Evolutionary conservation across 2,113 vertebrate genomes (phyloP).

Genomic region (Dromas ardeola): DNA sequence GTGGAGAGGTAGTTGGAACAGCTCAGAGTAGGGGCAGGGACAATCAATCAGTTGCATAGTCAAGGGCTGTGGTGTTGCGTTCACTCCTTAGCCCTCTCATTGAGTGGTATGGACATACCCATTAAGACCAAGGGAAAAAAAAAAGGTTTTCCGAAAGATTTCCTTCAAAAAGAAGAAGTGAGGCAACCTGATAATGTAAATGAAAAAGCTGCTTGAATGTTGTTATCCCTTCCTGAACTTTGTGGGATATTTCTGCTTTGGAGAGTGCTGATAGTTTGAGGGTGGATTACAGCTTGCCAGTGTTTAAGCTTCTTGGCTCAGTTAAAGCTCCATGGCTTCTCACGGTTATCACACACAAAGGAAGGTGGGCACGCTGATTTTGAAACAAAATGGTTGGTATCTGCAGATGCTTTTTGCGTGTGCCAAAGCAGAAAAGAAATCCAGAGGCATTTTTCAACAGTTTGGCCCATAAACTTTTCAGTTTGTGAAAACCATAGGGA

Average conservation of each 20-base stretch:
- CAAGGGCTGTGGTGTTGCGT: fast-evolving
- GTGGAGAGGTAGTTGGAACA: neutral
- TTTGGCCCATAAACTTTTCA: conserved; percentile 3
- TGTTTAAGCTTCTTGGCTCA: neutral
- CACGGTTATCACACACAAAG: neutral
- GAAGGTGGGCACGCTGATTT: fast-evolving
- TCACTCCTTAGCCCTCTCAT: neutral
- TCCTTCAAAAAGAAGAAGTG: neutral
- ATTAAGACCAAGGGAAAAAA: neutral
- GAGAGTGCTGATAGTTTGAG: neutral
- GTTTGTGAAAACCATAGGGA: neutral
- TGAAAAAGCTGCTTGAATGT: neutral
- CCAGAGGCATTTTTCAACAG: neutral
- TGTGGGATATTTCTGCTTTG: neutral
- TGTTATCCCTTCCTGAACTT: neutral
- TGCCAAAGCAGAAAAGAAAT: neutral
- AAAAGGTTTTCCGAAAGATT: neutral
- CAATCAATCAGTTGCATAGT: fast-evolving
- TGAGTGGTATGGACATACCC: fast-evolving
- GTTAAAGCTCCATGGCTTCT: neutral
- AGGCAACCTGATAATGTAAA: neutral
- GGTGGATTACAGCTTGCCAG: neutral
- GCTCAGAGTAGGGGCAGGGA: no score
- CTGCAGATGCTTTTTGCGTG: neutral
- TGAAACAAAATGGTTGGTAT: neutral